phyloP scores from a whole-genome alignment of 2,113 vertebrate species.

The Carassius gibelio region DNA sequence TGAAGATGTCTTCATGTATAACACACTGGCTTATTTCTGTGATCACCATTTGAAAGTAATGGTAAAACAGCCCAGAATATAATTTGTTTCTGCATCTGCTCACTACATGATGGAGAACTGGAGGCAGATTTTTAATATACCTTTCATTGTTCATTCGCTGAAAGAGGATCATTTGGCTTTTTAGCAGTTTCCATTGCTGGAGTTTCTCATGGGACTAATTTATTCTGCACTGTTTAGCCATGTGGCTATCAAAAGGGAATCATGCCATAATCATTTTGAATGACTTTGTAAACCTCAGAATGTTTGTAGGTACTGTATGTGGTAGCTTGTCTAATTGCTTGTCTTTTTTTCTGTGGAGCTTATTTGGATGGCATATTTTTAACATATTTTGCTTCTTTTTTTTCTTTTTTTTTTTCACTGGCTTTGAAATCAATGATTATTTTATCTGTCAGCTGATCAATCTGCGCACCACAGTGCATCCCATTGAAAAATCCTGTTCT shows the following conservation, averaged over 20 bases:
- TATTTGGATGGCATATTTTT: not conserved
- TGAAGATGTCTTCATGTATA: constrained; percentile 37
- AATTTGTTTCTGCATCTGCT: constrained; percentile 10
- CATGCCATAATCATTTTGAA: not conserved
- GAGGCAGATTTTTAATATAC: constrained; percentile 33
- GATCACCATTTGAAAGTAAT: constrained; percentile 29
- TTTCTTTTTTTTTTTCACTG: not conserved
- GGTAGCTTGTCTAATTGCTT: not conserved
- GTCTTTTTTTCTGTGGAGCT: not conserved
- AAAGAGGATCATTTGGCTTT: constrained; percentile 16
- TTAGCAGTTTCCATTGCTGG: not conserved
- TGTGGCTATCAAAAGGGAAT: constrained; percentile 5
- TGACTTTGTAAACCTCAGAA: not conserved
- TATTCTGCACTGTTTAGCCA: constrained; percentile 9
- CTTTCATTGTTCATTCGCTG: not conserved
- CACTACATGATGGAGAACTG: not conserved
- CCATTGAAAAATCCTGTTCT: not conserved
- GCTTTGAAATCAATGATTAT: not conserved
- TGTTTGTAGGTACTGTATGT: constrained; percentile 1
- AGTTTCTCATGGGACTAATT: constrained; percentile 1
- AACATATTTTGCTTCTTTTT: not conserved
- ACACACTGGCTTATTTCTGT: constrained; percentile 43
- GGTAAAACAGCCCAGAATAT: constrained; percentile 4
- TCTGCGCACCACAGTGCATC: not conserved
- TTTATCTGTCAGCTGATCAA: not conserved